Conservation (phyloP, 2,888 invertebrate species). For the Griposia aprilina region DNA sequence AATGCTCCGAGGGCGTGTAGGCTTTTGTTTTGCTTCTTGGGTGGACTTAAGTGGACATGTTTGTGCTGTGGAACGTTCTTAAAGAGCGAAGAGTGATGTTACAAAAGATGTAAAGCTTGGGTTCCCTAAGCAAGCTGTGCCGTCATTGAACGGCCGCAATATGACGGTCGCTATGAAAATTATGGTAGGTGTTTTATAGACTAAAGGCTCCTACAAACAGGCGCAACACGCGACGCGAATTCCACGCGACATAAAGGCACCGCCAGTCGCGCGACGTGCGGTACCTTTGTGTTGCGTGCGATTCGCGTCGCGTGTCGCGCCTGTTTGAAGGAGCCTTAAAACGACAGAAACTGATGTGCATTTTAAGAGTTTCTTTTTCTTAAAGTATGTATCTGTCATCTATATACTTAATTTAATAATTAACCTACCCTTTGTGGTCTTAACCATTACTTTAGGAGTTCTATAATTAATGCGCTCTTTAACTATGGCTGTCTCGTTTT, state of each 20-base stretch:
- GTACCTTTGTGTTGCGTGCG: too few species aligned
- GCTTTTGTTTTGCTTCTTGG: constrained; percentile 58
- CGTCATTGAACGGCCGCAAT: not conserved
- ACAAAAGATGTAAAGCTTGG: not conserved
- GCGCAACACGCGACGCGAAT: too few species aligned
- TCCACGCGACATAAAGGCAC: too few species aligned
- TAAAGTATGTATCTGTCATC: not conserved
- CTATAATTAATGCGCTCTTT: constrained; percentile 49
- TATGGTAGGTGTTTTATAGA: not conserved
- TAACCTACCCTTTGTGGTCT: constrained; percentile 32
- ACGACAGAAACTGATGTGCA: not conserved
- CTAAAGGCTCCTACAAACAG: not conserved
- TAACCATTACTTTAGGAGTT: constrained; percentile 56
- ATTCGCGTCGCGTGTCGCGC: too few species aligned
- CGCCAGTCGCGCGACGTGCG: too few species aligned
- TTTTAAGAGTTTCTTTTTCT: not conserved
- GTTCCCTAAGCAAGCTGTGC: not conserved
- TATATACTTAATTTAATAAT: constrained; percentile 42
- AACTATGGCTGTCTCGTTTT: constrained; percentile 53
- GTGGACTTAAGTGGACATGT: constrained; percentile 31
- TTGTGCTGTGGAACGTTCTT: constrained; percentile 7
- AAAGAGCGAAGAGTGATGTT: not conserved
- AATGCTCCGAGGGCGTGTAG: constrained; percentile 46
- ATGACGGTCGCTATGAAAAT: not conserved
- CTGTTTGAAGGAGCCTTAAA: too few species aligned